phyloP scores from a whole-genome alignment of 2,888 invertebrate species.

The Neelides folsomi region DNA sequence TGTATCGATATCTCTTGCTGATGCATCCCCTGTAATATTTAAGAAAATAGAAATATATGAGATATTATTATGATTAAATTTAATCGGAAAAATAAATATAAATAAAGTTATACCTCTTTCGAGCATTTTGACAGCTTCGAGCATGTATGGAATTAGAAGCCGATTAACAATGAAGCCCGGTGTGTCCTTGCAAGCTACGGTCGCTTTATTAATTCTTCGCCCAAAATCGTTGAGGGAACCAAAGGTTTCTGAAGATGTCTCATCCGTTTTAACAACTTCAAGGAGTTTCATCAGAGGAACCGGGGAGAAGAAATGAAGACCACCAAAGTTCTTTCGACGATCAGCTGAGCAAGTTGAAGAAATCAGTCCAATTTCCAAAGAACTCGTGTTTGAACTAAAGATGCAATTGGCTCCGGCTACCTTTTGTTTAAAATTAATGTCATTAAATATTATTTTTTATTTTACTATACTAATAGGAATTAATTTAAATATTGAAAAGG shows the following conservation, averaged over 20 bases:
- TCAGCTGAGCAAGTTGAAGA: conserved; percentile 37
- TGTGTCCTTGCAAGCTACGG: conserved; percentile 46
- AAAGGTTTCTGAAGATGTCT: conserved; percentile 43
- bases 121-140: conserved; percentile 45
- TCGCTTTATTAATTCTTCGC: conserved; percentile 43
- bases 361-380: conserved; percentile 44
- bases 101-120: conserved; percentile 39
- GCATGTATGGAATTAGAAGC: conserved; percentile 46
- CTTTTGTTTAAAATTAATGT: conserved; percentile 34
- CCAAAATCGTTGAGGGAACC: conserved; percentile 41
- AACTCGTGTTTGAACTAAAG: conserved; percentile 47
- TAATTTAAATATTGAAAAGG: conserved; percentile 33
- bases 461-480: neutral
- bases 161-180: conserved; percentile 49
- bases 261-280: conserved; percentile 43
- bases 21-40: conserved; percentile 48
- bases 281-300: conserved; percentile 48
- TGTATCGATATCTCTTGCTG: conserved; percentile 63
- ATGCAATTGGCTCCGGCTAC: conserved; percentile 37
- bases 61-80: too few species aligned
- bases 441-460: neutral
- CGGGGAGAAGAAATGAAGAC: conserved; percentile 49
- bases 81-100: neutral
- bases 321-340: conserved; percentile 43
- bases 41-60: neutral